A percentile compares a stretch with the other conserved stretches of the same genome.
These are phyloP conservation scores for Kryphioiulus occultus DNA, from an alignment of 2,888 invertebrate genomes.

Conservation along the genomic window DNA sequence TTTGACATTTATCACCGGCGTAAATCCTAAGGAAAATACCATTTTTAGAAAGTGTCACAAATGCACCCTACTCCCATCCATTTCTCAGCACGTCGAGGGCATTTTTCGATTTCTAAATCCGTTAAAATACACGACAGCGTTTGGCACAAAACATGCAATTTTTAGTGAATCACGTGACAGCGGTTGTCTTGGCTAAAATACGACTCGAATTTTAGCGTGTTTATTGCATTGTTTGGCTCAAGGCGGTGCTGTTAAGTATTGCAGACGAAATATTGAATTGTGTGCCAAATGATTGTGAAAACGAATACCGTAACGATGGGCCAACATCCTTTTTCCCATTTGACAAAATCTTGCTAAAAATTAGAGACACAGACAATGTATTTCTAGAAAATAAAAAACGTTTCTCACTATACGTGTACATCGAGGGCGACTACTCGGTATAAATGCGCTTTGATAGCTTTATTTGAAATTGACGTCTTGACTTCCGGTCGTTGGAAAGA, in stretches of 20 bases:
- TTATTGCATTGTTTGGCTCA: neutral
- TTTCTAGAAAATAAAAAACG: too few relatives aligned
- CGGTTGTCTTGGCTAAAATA: neutral
- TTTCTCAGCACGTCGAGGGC: neutral
- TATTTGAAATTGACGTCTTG: neutral
- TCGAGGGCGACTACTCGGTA: neutral
- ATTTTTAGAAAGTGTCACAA: constrained; percentile 43
- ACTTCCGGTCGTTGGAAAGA: neutral
- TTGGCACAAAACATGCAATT: constrained; percentile 18
- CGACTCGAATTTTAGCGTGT: neutral
- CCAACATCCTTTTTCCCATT: neutral
- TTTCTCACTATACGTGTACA: too few relatives aligned
- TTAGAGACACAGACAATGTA: neutral
- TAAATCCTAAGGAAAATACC: neutral
- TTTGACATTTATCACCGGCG: neutral
- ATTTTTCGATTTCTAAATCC: constrained; percentile 16
- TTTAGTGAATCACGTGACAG: neutral
- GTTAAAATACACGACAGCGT: neutral
- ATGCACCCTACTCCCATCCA: neutral
- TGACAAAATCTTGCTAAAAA: neutral
- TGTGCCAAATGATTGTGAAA: neutral
- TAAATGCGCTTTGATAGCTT: neutral
- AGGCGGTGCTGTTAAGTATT: neutral
- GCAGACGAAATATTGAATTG: neutral
- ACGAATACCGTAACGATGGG: neutral